Evolutionary conservation across 2,797 vertebrate species (phyloP), one percentile per base, ranked within the genome.

Genomic region (Peromyscus nudipes): DNA sequence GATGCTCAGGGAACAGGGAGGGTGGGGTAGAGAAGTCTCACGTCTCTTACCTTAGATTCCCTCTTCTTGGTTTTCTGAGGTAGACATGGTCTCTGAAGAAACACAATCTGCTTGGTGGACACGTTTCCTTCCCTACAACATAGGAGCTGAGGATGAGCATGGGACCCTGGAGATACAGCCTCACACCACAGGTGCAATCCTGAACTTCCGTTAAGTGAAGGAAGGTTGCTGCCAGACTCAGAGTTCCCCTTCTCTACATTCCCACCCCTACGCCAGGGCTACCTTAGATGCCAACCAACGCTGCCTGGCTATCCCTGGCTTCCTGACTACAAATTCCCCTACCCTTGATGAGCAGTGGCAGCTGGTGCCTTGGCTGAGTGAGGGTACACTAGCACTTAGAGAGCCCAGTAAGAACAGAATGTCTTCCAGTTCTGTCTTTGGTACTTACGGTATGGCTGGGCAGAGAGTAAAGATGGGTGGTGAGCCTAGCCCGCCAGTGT

Each of bases 61-160:
- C 99, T 99, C 98, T 98, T 99, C 99, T 99, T 99, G 94, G 96
- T 94, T 98, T 99, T 99, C 98, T 99, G 99, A 98, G 99, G 99
- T 98, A 99, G 98, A 95, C 99, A 98, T 0, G 99, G 99, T 99
- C 99, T 99, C 99, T 99, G 99, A 98, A 99, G 99, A 98, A 99
- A 99, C 96, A 99, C 99, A 25, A 99, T 99, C 99, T 99, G 99
- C 98, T 99, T 99, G 98, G 99, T 99, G 98, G 99, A 99, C 97
- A 99, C 97, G 97, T 99, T 99, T 80, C 99, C 99, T 87, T 99
- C 99, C 96, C 99, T 99, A 96, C 25, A 98, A 98, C 96, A 98
- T 5, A 5, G 12, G 93, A 95, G 96, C 88, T 65, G 96, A 97
- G 81, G 96, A 96, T 97, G 95, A 96, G 97, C 91, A 79, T 46